Base-by-base conservation (phyloP, 2,797 vertebrate genomes). In the Limnodromus scolopaceus region DNA sequence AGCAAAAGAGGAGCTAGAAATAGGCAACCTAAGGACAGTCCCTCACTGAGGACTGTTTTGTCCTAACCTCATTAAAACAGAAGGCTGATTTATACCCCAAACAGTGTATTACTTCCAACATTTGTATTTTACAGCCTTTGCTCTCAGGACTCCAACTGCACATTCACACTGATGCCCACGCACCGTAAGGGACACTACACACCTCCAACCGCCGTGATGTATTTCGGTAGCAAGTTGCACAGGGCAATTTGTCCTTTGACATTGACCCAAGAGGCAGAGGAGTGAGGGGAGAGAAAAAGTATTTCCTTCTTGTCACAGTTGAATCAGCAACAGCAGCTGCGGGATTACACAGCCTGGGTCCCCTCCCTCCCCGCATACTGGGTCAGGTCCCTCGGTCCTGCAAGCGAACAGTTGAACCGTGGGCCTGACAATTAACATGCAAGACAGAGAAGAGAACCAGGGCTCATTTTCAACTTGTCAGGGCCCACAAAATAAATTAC, bases 401-500 rank as follows among this genome's bases (percentile, higher is more conserved):
- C 20, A 66, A 39, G 18, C 2, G 3, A 66, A 45, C 39, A 51
- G 28, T 7, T 79, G 64, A 95, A 84, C 75, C 19, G 4, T 7
- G 32, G 90, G 43, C 66, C 89, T 72, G 43, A 41, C 51, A 11
- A 97, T 97, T 95, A 96, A 91, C 79, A 95, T 96, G 95, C 61
- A 2, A 90, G 91, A 76, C 51, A 84, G 69, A 61, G n/a, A 48
- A 74, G 83, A 77, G 75, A 69, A 60, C 32, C 75, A 46, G 68
- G 88, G 83, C 95, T 98, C 96, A 87, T 96, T 97, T 98, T 89
- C 94, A 89, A 82, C 97, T 94, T 96, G 97, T 97, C 94, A 92
- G 95, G 94, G 84, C 68, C 89, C 63, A 45, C 91, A 94, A 97
- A 96, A 97, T 96, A 96, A 98, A 98, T 98, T 97, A 97, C 96